Evolutionary conservation across 2,113 vertebrate species (phyloP), one percentile per base, ranked within the genome.

Genomic region (Pica pica): DNA sequence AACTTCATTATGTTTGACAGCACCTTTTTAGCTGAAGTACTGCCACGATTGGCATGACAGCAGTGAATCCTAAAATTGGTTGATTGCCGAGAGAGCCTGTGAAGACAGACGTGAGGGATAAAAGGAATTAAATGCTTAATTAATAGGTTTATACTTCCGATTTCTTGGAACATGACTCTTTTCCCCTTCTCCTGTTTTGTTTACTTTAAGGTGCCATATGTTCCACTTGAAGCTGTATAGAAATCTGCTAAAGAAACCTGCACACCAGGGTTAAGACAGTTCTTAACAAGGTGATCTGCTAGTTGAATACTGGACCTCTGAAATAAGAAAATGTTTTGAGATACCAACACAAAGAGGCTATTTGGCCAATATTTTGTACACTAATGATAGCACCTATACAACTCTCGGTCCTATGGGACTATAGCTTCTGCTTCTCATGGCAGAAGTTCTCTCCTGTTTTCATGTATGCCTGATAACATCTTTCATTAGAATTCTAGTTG

Each of bases 101-200:
- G 77, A 83, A 95, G 88, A 87, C 53, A 93, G 92, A 87, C 79
- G 12, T 76, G 81, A 92, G 37, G 67, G 39, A 86, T 87, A 81
- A 89, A 92, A 87, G 68, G 41, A 96, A 93, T 94, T 77, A 90
- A 93, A 86, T 90, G 42, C 83, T 94, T 96, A 95, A 93, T 94
- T 93, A 94, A 88, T 89, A 41, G 42, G 8, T 65, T 93, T 90
- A 60, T 88, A 20, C 52, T 87, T 91, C 21, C 33, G 86, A 1
- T 83, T 94, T 89, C 60, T 56, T 53, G n/a, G 46, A 86, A 31
- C 47, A 16, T 81, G 57, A 67, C 79, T 95, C 4, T 77, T 89
- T 76, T 88, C 53, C 33, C 30, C 60, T 28, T 83, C 19, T 88
- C 28, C 30, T 47, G 10, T 70, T 85, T 87, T 89, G 71, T 89